phyloP scores from a whole-genome alignment of 2,113 vertebrate genomes.

The Sylvietta virens region DNA sequence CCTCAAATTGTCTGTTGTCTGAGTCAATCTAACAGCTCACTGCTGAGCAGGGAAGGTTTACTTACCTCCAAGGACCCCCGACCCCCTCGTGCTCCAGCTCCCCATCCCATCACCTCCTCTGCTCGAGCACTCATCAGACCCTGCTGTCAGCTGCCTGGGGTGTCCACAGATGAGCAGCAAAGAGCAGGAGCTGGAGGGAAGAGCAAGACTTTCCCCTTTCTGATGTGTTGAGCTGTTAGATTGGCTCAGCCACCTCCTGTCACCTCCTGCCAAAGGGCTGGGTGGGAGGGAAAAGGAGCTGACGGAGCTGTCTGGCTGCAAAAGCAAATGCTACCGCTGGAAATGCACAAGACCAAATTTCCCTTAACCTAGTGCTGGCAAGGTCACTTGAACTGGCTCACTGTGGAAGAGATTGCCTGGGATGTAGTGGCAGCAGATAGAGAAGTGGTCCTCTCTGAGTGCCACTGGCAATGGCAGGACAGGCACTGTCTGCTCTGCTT shows the following conservation, averaged over 20 bases:
- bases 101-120: not conserved
- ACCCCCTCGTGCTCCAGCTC: not conserved
- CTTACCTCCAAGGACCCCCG: not conserved
- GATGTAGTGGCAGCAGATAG: not conserved
- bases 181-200: not conserved
- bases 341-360: not conserved
- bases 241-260: slow-evolving; percentile 9
- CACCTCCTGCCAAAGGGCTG: not conserved
- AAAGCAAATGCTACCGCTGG: not conserved
- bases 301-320: not conserved
- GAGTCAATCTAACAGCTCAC: not conserved
- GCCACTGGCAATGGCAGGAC: not conserved
- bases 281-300: not conserved
- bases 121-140: not conserved
- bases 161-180: not conserved
- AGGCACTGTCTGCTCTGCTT: not conserved
- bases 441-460: not conserved
- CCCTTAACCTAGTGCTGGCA: not conserved
- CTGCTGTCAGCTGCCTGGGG: not conserved
- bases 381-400: not conserved
- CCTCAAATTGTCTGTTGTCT: not conserved
- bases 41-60: not conserved
- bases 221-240: slow-evolving; percentile 32
- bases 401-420: not conserved
- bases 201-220: not conserved